Evolutionary conservation across 2,888 invertebrate genomes (phyloP), one percentile per base, ranked within the genome.

Genomic region (Linnaemya tessellans): DNA sequence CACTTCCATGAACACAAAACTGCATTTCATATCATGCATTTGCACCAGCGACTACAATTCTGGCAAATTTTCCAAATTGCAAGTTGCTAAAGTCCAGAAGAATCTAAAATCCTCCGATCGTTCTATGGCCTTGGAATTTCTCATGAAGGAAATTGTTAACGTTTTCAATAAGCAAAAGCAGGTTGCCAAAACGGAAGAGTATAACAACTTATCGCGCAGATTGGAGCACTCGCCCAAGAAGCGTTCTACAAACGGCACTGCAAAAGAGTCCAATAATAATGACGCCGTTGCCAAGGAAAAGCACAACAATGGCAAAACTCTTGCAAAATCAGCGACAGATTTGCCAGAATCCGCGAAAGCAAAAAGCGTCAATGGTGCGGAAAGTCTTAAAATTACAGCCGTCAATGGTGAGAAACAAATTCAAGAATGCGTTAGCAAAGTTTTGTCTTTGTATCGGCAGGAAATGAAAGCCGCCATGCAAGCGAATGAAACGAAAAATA

Each of bases 1-100:
- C 0, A 86, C 60, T 13, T 89, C 84, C 3, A 75, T 86, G 0
- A 88, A 88, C 9, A 88, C 87, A 5, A 90, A 90, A 0, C 79
- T 92, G 25, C 88, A 89, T 56, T 92, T 90, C 68, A 91, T 92
- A 22, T 91, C 90, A 15, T 89, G 89, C 46, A 89, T 92, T 35
- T 92, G 92, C 51, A 84, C 88, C 65, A 86, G 88, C 60, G 87
- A 90, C 56, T 89, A 90, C 49, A 91, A 91, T 43, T 84, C 88
- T 0, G 86, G 87, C 10, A 87, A 80, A 1, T 90, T 91, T 65
- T 89, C 88, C 38, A 90, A 90, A 87, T 84, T 88, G 3, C 88
- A 91, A 60, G 89, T 91, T 38, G 89, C 89, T 10, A 90, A 90
- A 51, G 86, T 92, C 11, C 91, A 92, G 74, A 87, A 88, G 46